Evolutionary conservation across 1,140 invertebrate species (phyloP).

Genomic region (Armadillidium nasatum): DNA sequence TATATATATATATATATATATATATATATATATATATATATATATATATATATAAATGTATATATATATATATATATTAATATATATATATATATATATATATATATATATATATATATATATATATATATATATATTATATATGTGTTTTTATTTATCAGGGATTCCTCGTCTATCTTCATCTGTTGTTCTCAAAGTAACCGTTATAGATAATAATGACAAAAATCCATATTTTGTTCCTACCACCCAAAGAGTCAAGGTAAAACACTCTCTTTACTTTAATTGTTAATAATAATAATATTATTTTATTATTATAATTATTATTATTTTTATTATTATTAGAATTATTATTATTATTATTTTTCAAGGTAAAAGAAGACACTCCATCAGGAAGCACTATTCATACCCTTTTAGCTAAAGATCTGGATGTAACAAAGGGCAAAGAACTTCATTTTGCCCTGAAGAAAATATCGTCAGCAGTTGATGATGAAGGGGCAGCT

Average conservation of each 20-base stretch:
- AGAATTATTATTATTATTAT: no score
- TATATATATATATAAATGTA: no score
- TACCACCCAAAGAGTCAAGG: slow-evolving; percentile 70
- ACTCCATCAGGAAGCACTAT: slow-evolving; percentile 29
- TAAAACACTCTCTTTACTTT: slow-evolving; percentile 49
- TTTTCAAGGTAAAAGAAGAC: slow-evolving; percentile 38
- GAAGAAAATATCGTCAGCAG: slow-evolving; percentile 64
- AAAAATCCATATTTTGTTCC: slow-evolving; percentile 82
- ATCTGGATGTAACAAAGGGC: slow-evolving; percentile 65
- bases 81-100: no score
- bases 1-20: no score
- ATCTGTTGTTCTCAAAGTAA: slow-evolving; percentile 69
- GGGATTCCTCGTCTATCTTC: slow-evolving; percentile 72
- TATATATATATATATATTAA: no score
- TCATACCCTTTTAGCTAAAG: slow-evolving; percentile 50
- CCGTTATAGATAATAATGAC: slow-evolving; percentile 79
- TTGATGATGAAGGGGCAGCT: slow-evolving; percentile 67
- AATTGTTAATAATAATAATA: no score
- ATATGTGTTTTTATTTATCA: slow-evolving; percentile 43
- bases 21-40: no score
- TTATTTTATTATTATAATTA: no score
- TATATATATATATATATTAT: no score
- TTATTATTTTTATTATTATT: no score
- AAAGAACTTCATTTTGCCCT: slow-evolving; percentile 67
- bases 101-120: no score